Evolutionary conservation across 2,888 invertebrate genomes (phyloP), one percentile per base, ranked within the genome.

Genomic region (Adelphocoris suturalis): DNA sequence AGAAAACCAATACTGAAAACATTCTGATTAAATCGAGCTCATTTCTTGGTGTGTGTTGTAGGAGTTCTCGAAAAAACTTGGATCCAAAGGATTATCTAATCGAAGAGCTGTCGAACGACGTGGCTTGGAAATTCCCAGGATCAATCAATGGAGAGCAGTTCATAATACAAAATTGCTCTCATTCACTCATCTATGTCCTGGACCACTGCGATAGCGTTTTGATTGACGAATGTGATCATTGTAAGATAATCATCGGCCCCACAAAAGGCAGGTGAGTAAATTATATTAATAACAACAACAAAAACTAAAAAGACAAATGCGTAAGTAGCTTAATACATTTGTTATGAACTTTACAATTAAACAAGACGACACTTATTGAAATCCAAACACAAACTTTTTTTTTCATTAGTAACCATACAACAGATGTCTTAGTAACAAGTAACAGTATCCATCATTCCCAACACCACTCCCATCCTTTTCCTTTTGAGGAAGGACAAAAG

Each of bases 61-160:
- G 85, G 85, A 85, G n/a, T 16, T 85, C 85, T 5, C 37, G 85
- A 16, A 85, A 61, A 16, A 55, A 85, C 16, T 61, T 85, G 61
- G 57, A 85, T 61, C 85, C 85, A 3, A 85, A 85, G 19, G 85
- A 85, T 85, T 85, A 85, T 46, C 23, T 85, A n/a, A 46, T 85
- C 0, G 85, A 85, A 61, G 37, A 85, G 27, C 85, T 85, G 0
- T 13, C 28, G 14, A 23, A 85, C 37, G 85, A 37, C 61, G 28
- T 37, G 5, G 61, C 85, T 14, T 85, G 61, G 12, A 85, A 61
- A 85, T 19, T 85, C 0, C 85, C 85, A 0, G 85, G 84, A 9
- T 85, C 85, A n/a, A 61, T 85, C 55, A 55, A 61, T 13, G 85
- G 85, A n/a, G 85, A 85, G 23, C 85, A 85, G 46, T 85, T 85